phyloP scores from a whole-genome alignment of 2,797 vertebrate genomes.

The Mastacembelus armatus region DNA sequence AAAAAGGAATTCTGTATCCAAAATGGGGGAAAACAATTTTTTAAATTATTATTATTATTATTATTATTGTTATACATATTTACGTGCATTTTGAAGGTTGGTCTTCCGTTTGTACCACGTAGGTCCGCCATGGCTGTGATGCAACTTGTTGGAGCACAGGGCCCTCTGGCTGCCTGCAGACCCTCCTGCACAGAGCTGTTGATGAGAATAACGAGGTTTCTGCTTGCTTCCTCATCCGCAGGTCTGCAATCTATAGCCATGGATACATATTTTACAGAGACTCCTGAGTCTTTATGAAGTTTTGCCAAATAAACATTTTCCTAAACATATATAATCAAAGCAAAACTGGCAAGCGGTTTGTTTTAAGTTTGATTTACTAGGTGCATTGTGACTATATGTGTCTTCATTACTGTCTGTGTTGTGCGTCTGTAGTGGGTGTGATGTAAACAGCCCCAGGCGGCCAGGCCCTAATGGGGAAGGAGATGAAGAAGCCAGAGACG shows the following conservation, averaged over 20 bases:
- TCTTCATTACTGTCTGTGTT: neutral
- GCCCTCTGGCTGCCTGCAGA: constrained; percentile 93
- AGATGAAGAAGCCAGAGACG: constrained; percentile 95
- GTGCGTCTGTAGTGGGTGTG: constrained; percentile 87
- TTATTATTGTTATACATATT: too few relatives aligned
- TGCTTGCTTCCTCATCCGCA: constrained; percentile 97
- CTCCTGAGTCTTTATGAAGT: neutral
- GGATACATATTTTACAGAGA: neutral
- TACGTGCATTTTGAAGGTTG: neutral
- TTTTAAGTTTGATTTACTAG: neutral
- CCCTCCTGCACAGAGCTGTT: constrained; percentile 94
- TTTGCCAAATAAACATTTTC: too few relatives aligned
- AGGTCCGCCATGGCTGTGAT: constrained; percentile 98
- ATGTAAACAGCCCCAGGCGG: constrained; percentile 92
- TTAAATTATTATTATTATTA: too few relatives aligned
- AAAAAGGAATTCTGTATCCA: neutral
- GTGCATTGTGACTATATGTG: too few relatives aligned
- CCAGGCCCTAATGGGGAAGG: constrained; percentile 95
- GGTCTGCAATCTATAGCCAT: too few relatives aligned
- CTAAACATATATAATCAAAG: too few relatives aligned
- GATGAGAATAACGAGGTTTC: constrained; percentile 94
- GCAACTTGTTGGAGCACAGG: constrained; percentile 94
- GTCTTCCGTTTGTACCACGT: neutral
- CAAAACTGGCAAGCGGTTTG: neutral
- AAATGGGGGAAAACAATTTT: neutral